Evolutionary conservation across 1,140 invertebrate genomes (phyloP).

Genomic region (Cyclargus thomasi): DNA sequence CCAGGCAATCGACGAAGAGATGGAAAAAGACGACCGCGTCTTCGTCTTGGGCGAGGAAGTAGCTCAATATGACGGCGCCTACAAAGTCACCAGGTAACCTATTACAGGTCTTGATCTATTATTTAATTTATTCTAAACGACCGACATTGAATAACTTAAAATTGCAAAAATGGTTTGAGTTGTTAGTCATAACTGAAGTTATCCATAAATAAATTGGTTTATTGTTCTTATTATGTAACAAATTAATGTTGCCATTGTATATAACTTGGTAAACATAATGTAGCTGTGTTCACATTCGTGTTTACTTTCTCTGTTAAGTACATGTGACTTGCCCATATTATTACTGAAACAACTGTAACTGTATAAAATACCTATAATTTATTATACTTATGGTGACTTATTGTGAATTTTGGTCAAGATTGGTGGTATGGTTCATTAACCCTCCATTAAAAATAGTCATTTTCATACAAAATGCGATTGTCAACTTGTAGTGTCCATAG

Average conservation of each 20-base stretch:
- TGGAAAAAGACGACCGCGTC: conserved; percentile 94
- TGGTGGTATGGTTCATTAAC: too few relatives aligned
- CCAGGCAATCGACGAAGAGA: conserved; percentile 97
- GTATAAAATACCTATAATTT: too few relatives aligned
- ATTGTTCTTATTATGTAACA: not conserved
- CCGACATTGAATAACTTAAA: not conserved
- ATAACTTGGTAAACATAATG: not conserved
- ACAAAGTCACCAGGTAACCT: conserved; percentile 85
- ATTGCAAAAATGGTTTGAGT: not conserved
- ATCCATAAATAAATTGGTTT: not conserved
- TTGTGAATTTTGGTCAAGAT: too few relatives aligned
- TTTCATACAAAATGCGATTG: too few relatives aligned
- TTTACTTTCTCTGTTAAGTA: too few relatives aligned
- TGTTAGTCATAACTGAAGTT: not conserved
- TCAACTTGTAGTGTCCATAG: too few relatives aligned
- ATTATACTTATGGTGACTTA: too few relatives aligned
- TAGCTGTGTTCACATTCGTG: not conserved
- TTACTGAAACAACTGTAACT: too few relatives aligned
- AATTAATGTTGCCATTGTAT: not conserved
- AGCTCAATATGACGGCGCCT: conserved; percentile 98
- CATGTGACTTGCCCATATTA: too few relatives aligned
- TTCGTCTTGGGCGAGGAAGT: conserved; percentile 98
- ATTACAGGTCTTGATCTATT: not conserved
- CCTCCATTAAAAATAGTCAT: too few relatives aligned
- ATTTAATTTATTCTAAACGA: not conserved